These are phyloP conservation scores for Pemphigus obesinymphae DNA, from an alignment of 1,140 invertebrate species.

Conservation along the genomic window DNA sequence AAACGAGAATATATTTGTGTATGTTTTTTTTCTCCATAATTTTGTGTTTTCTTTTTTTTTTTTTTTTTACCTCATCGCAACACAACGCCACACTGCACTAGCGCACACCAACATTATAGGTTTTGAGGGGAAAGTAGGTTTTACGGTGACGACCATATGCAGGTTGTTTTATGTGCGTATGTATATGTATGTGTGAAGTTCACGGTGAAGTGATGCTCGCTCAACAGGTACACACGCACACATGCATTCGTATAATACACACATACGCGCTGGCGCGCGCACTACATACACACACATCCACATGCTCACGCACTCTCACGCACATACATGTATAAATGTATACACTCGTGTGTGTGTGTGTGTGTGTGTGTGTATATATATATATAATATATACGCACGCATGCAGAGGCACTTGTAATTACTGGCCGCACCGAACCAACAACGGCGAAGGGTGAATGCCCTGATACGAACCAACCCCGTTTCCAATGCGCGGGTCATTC, in stretches of 20 bases:
- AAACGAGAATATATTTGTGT: neutral
- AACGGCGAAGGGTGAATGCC: constrained; percentile 35
- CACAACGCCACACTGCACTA: neutral
- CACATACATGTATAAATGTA: neutral
- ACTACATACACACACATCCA: neutral
- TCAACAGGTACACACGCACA: constrained; percentile 29
- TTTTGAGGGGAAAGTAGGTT: constrained; percentile 41
- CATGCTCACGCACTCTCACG: neutral
- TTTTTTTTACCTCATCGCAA: constrained; percentile 11
- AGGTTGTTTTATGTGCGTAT: constrained; percentile 28
- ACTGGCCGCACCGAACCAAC: constrained; percentile 39
- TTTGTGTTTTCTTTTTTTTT: neutral
- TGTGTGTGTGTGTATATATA: neutral
- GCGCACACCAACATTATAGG: neutral
- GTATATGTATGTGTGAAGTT: constrained; percentile 25
- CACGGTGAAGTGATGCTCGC: constrained; percentile 41
- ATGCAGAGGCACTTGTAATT: constrained; percentile 36
- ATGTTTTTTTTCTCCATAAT: constrained; percentile 6
- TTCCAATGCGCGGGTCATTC: constrained; percentile 39
- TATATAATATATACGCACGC: neutral
- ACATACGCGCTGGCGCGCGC: neutral
- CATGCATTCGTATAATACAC: neutral
- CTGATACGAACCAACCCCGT: constrained; percentile 40
- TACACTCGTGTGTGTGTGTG: no score
- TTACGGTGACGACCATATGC: constrained; percentile 42